Percentiles rank a stretch among this genome's conserved stretches.
Conservation (phyloP, 1,140 invertebrate species). For the Pectinophora gossypiella region DNA sequence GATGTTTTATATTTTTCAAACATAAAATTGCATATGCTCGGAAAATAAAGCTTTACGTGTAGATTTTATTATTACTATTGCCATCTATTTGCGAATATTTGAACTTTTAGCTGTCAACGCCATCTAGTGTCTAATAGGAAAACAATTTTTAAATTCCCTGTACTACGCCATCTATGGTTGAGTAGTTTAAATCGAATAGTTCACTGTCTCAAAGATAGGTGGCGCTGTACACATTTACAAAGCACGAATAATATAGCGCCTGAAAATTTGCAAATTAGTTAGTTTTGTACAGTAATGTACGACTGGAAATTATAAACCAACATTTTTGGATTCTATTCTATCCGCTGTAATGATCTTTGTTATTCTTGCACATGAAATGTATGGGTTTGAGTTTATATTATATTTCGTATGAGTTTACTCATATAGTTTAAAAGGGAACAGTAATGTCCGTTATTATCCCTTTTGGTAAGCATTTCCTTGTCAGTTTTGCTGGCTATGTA, state of each 20-base stretch:
- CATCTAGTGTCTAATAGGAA: background rate
- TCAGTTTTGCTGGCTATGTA: slow-evolving; percentile 22
- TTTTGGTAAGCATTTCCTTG: slow-evolving; percentile 28
- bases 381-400: too few relatives aligned
- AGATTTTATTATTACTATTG: too few relatives aligned
- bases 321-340: too few relatives aligned
- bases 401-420: slow-evolving; percentile 18
- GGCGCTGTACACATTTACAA: slow-evolving; percentile 8
- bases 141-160: too few relatives aligned
- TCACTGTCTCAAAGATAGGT: slow-evolving; percentile 9
- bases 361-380: too few relatives aligned
- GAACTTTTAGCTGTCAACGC: background rate
- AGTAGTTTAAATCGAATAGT: too few relatives aligned
- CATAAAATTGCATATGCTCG: background rate
- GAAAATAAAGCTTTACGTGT: too few relatives aligned
- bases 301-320: too few relatives aligned
- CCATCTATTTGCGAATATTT: background rate
- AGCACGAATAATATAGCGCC: too few relatives aligned
- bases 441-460: slow-evolving; percentile 20
- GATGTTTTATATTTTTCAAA: background rate
- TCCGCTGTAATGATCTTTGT: too few relatives aligned
- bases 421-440: slow-evolving; percentile 12
- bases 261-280: too few relatives aligned
- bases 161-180: slow-evolving; percentile 8
- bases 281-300: too few relatives aligned